Conservation (phyloP, 2,888 invertebrate species). For the Acanthoscelides obtectus region DNA sequence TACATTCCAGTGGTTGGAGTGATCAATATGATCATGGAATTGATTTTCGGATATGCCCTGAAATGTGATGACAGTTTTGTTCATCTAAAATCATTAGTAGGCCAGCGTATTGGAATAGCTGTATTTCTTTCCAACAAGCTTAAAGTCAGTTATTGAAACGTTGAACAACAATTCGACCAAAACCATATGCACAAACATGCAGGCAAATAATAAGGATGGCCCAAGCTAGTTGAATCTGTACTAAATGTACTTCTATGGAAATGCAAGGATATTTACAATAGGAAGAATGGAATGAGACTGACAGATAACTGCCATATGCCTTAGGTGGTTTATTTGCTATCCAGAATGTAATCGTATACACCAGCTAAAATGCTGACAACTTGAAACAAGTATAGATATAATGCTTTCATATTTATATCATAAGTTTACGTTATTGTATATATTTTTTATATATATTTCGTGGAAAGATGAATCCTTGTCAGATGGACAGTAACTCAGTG, state of each 20-base stretch:
- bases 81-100: conserved; percentile 66
- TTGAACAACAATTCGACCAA: conserved; percentile 31
- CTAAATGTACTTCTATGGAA: conserved; percentile 96
- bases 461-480: too few relatives aligned
- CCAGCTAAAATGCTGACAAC: conserved; percentile 63
- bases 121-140: conserved; percentile 33
- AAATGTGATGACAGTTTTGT: conserved; percentile 96
- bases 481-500: too few relatives aligned
- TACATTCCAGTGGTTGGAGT: conserved; percentile 57
- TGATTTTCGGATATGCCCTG: conserved; percentile 68
- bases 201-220: conserved; percentile 34
- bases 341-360: conserved; percentile 72
- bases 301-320: conserved; percentile 88
- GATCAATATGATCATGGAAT: conserved; percentile 50
- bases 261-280: conserved; percentile 64
- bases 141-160: conserved; percentile 22
- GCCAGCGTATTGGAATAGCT: conserved; percentile 49
- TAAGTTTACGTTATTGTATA: too few relatives aligned
- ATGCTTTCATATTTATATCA: too few relatives aligned
- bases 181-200: conserved; percentile 38
- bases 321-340: conserved; percentile 89
- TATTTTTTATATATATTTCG: too few relatives aligned
- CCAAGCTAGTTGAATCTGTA: conserved; percentile 58
- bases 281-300: conserved; percentile 90
- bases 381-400: conserved; percentile 32